Base-by-base conservation (phyloP, 2,113 vertebrate species). In the Pelodiscus sinensis region DNA sequence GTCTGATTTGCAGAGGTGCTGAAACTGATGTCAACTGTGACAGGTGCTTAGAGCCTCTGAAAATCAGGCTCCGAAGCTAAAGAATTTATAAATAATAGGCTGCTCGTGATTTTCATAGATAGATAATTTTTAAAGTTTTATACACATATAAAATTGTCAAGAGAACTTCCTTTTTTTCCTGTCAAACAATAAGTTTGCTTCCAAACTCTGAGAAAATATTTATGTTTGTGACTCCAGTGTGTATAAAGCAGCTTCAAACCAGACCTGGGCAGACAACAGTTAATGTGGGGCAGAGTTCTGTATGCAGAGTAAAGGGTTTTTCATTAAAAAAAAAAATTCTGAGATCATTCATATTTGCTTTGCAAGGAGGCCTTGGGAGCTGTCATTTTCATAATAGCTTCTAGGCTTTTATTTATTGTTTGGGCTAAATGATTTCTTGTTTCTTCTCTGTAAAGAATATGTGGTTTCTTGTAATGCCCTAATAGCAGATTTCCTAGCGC, bases 341-440 rank as follows among this genome's bases (percentile, higher is more conserved):
- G 93, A 60, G 89, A 93, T 80, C 95, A 84, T 90, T 19, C 75
- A 8, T 91, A 75, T 87, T 94, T 93, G 95, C 84, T 96, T 90
- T 93, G 96, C 91, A 87, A 94, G 90, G 92, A 5, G 92, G 84
- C 51, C 1, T 87, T 93, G 95, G 92, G 84, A 3, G 13, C 85
- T 97, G 96, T 96, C 96, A 95, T 93, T 85, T 94, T 94, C 97
- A 90, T 96, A 96, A 97, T 97, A 97, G 97, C 95, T 96, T 95
- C 92, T 85, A 91, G 96, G 88, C 92, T 84, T 94, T 96, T 97
- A 97, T 97, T 97, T 93, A 97, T 91, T 96, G 97, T 97, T 95
- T 93, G 85, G 92, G 93, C 14, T 97, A 89, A 87, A 91, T 86
- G 96, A 94, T 96, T 97, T 91, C 86, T 38, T 95, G 95, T 91